Percentiles rank a stretch among this genome's conserved stretches.
phyloP scores from a whole-genome alignment of 2,888 invertebrate species.

The Eupithecia insigniata region DNA sequence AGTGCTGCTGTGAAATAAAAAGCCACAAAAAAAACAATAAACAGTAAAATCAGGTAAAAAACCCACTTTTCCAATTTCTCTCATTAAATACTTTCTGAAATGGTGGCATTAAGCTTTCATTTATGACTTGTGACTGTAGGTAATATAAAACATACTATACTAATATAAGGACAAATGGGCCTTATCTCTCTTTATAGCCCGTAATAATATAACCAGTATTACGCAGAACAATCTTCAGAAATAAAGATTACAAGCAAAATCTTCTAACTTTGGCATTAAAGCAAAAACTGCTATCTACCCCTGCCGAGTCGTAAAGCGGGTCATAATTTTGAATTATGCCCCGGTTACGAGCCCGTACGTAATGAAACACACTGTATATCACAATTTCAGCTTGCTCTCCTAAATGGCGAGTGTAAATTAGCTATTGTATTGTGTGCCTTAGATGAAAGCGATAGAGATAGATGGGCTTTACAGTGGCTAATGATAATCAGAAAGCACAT shows the following conservation, averaged over 20 bases:
- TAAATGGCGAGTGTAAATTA: slow-evolving; percentile 72
- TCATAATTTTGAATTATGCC: slow-evolving; percentile 77
- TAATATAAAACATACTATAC: slow-evolving; percentile 9
- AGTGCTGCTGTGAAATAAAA: neutral
- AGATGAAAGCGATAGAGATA: slow-evolving; percentile 22
- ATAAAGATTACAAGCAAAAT: slow-evolving; percentile 39
- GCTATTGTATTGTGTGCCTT: slow-evolving; percentile 50
- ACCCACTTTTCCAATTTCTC: neutral
- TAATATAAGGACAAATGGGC: slow-evolving; percentile 12
- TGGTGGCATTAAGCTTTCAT: neutral
- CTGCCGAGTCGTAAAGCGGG: slow-evolving; percentile 64
- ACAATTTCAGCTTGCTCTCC: slow-evolving; percentile 66
- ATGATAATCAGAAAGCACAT: neutral
- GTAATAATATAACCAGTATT: slow-evolving; percentile 44
- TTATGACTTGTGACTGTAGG: slow-evolving; percentile 1
- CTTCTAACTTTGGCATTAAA: slow-evolving; percentile 38
- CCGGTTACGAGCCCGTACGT: slow-evolving; percentile 68
- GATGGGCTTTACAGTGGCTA: neutral
- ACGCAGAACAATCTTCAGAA: slow-evolving; percentile 31
- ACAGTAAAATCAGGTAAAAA: neutral
- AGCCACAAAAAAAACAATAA: neutral
- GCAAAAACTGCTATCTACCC: slow-evolving; percentile 45
- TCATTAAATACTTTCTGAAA: neutral
- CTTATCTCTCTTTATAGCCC: slow-evolving; percentile 24
- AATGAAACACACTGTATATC: slow-evolving; percentile 78